Conservation (phyloP, 2,113 vertebrate species). For the Syngnathus scovelli region DNA sequence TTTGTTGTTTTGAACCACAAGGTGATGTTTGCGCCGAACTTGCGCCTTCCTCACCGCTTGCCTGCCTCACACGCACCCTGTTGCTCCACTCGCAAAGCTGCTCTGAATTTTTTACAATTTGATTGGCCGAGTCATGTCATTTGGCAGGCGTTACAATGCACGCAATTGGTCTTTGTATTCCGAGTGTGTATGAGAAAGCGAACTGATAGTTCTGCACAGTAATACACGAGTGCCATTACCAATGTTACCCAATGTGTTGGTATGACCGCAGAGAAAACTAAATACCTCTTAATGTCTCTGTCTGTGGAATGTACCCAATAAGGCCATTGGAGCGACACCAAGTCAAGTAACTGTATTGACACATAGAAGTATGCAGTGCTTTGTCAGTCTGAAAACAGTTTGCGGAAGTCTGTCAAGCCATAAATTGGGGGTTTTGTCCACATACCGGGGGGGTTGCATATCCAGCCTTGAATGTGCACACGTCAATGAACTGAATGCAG, state of each 20-base stretch:
- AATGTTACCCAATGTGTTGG: not conserved
- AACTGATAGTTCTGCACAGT: not conserved
- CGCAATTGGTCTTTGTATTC: not conserved
- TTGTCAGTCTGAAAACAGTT: constrained; percentile 10
- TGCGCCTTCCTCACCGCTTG: not conserved
- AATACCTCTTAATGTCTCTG: not conserved
- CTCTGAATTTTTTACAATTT: not conserved
- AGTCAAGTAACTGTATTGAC: not conserved
- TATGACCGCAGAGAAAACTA: not conserved
- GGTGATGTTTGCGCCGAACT: not conserved
- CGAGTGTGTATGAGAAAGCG: not conserved
- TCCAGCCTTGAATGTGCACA: constrained; percentile 7
- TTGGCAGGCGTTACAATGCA: not conserved
- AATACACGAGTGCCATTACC: not conserved
- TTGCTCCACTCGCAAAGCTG: not conserved
- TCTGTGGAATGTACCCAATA: not conserved
- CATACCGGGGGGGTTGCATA: constrained; percentile 24
- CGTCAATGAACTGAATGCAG: constrained; percentile 62
- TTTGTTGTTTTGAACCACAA: not conserved
- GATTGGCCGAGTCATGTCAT: not conserved
- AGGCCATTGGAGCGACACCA: not conserved
- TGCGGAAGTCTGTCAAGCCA: not conserved
- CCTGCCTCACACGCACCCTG: not conserved
- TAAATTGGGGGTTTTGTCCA: not conserved
- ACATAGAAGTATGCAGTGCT: constrained; percentile 6